Evolutionary conservation across 2,113 vertebrate species (phyloP), one percentile per base, ranked within the genome.

Genomic region (Bostrychus sinensis): DNA sequence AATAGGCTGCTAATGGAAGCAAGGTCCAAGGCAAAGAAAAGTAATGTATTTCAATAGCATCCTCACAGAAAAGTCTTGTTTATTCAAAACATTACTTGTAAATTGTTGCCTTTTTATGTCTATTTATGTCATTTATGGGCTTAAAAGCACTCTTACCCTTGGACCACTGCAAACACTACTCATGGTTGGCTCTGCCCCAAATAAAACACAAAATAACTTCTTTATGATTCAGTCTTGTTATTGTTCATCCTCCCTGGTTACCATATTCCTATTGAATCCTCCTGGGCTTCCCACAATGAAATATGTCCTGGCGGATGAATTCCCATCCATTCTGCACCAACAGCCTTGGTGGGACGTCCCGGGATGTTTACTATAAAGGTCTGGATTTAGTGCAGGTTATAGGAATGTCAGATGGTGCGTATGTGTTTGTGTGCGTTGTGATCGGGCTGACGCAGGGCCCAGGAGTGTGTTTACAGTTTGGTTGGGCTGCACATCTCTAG

Each of bases 361-460:
- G 25, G 85, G 78, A 75, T 92, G 91, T 92, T 92, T 92, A 91
- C 89, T 87, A 88, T 86, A 89, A 91, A 91, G 86, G 75, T 77
- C 80, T 81, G 89, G 86, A 89, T 91, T 92, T 88, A 91, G 86
- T 88, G 89, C 81, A 89, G 84, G 87, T 92, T 88, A 48, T 20
- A 86, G 77, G 59, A 67, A 78, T 80, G 85, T 83, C 72, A 55
- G 75, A 38, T 51, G 37, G 43, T 26, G 72, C 64, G 72, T 25
- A 25, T 66, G 65, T 79, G 64, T 53, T 23, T 67, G 65, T 78
- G 75, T 71, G 77, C 58, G 62, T 63, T 71, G 60, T 68, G 67
- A 64, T 72, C 59, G 1, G 26, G 60, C 56, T 75, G 80, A 84
- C 45, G 60, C 58, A 68, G 58, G 54, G 54, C 25, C 30, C 76